phyloP scores from a whole-genome alignment of 2,888 invertebrate genomes.

The Caprella mutica region DNA sequence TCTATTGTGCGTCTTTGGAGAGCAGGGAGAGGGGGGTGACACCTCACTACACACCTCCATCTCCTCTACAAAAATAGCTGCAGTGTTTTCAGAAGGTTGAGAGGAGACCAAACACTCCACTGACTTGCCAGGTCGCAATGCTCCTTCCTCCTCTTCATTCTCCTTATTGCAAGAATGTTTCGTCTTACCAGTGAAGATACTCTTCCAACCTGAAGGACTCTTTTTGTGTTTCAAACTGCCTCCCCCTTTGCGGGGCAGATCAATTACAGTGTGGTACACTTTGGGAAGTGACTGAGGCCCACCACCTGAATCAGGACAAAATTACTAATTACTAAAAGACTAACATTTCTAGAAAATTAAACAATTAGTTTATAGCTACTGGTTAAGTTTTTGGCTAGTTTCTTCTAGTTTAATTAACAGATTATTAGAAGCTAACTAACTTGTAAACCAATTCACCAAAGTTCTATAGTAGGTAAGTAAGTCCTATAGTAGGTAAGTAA shows the following conservation, averaged over 20 bases:
- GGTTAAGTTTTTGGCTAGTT: too few species aligned
- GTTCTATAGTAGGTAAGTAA: too few species aligned
- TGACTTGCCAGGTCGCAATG: constrained; percentile 54
- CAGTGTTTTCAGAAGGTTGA: constrained; percentile 28
- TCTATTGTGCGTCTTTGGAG: constrained; percentile 38
- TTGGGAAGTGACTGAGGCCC: constrained; percentile 63
- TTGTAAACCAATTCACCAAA: too few species aligned
- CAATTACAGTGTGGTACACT: constrained; percentile 84
- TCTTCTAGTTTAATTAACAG: too few species aligned
- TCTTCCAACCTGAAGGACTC: constrained; percentile 57
- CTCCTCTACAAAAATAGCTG: constrained; percentile 28
- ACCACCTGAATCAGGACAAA: constrained; percentile 52
- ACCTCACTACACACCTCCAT: too few species aligned
- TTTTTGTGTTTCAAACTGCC: constrained; percentile 39
- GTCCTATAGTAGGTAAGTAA: too few species aligned
- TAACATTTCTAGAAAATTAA: too few species aligned
- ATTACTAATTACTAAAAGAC: too few species aligned
- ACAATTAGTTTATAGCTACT: too few species aligned
- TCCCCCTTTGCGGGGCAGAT: constrained; percentile 52
- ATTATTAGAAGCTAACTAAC: too few species aligned
- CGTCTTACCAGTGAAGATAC: constrained; percentile 53
- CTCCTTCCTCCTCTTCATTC: background rate
- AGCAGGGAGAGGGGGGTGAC: too few species aligned
- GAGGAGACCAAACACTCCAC: constrained; percentile 52
- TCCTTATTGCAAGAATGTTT: background rate